Percentiles rank a stretch among this genome's conserved stretches.
phyloP scores from a whole-genome alignment of 2,888 invertebrate genomes.

The Eupithecia vulgata region DNA sequence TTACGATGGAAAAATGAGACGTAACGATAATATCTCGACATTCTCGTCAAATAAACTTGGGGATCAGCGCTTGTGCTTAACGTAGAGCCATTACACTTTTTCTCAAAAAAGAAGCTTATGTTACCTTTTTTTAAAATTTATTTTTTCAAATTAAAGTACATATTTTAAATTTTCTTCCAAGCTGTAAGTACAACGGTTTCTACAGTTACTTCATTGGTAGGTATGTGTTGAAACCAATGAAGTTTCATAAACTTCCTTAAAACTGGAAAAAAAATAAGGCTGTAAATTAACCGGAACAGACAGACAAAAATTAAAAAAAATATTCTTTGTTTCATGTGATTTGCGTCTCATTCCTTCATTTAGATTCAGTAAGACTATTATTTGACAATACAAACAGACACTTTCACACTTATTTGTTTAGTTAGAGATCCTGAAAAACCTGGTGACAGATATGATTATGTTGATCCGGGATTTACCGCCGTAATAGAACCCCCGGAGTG shows the following conservation, averaged over 20 bases:
- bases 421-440: conserved; percentile 22
- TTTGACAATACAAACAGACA: not conserved
- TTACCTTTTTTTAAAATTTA: no score
- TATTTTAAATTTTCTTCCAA: no score
- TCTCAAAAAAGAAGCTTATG: not conserved
- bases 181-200: no score
- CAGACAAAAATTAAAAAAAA: not conserved
- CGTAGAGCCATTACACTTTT: not conserved
- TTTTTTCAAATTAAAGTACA: no score
- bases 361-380: not conserved
- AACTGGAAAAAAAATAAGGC: no score
- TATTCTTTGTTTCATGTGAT: no score
- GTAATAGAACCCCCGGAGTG: conserved; percentile 40
- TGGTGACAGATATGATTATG: conserved; percentile 52
- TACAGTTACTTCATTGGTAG: no score
- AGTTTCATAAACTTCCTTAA: no score
- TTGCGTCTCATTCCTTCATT: not conserved
- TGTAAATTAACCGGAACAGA: not conserved
- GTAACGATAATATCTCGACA: no score
- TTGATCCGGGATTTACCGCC: conserved; percentile 42
- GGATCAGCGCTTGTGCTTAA: not conserved
- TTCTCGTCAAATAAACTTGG: no score
- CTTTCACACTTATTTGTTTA: not conserved
- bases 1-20: no score
- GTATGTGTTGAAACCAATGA: no score